Base-by-base conservation (phyloP, 2,113 vertebrate species). In the Dendrocopos noguchii region DNA sequence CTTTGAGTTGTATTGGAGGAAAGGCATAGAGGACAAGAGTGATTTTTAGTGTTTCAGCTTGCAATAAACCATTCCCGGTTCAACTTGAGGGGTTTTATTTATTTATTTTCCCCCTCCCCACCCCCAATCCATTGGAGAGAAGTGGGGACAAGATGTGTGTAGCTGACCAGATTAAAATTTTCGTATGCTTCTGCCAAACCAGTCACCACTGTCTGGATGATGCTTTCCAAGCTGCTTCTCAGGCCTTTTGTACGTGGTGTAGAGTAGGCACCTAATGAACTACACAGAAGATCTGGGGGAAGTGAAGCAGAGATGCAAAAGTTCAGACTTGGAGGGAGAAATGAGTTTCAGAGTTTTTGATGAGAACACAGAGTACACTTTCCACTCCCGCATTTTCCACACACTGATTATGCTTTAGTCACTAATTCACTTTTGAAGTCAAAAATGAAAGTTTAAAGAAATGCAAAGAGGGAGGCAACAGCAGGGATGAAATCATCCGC, bases 291-390 rank as follows among this genome's bases (percentile, higher is more conserved):
- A 96, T 96, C 96, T 97, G 97, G 98, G 97, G 98, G 98, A 98
- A 97, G 97, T 85, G 94, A 98, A 97, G 97, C 97, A 97, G 97
- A 96, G 97, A 98, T 97, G 96, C 97, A 97, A 97, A 98, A 98
- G 98, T 98, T 98, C 97, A 98, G 97, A 95, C 97, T 97, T 91
- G 97, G 97, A 98, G 97, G 97, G 97, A 97, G 97, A 97, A 97
- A 97, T 95, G 97, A 97, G 97, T 97, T 97, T 97, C 86, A 91
- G 97, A 97, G 96, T 95, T 98, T 97, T 92, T 97, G 96, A 98
- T 97, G 96, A 97, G 98, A 97, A 97, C 97, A 97, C 79, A 92
- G 95, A 96, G 97, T 96, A 96, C 95, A 96, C 96, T 90, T 96
- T 97, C 96, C 91, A 98, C 95, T 95, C 96, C 97, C 95, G 96